Evolutionary conservation across 2,797 vertebrate species (phyloP), one percentile per base, ranked within the genome.

Genomic region (Mus caroli): DNA sequence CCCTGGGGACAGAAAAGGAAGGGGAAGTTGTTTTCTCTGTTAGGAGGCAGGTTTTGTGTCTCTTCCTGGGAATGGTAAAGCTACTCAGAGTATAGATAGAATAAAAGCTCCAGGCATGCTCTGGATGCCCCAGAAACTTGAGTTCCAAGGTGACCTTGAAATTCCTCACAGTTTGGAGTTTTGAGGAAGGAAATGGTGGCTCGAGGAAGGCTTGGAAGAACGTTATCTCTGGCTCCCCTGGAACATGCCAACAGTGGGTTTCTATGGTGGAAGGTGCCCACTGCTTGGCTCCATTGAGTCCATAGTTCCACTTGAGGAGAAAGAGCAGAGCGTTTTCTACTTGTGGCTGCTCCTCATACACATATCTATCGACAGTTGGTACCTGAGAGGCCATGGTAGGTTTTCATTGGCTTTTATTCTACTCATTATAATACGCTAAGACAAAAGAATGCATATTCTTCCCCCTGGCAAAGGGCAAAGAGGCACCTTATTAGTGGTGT

Each of bases 381-480:
- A 40, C 19, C 52, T 78, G 76, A 86, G 71, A 46, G 69, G 24
- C 11, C 12, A 24, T 56, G 88, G 0, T 10, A 77, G 15, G 15
- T 89, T 92, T 90, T 86, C 64, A 58, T 22, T 84, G 79, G 6
- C 4, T 97, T 96, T 58, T 96, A 31, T 79, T 78, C 77, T 92
- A 31, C 46, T 95, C 2, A 46, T 82, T 31, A 56, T 50, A 56
- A 54, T 83, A 91, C 64, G 67, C 7, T 54, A 87, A 90, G 12
- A 56, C 73, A 31, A 82, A 94, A 83, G 40, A 79, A 40, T 43
- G 87, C 13, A 19, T 22, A 94, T 69, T 91, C 43, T 79, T n/a
- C 7, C 17, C 6, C 69, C n/a, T 71, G 8, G 67, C 17, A 71
- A 71, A 37, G 69, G 69, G n/a, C 69, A 37, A 37, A 71, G 6